Conservation (phyloP, 2,888 invertebrate species). For the Panopea generosa region DNA sequence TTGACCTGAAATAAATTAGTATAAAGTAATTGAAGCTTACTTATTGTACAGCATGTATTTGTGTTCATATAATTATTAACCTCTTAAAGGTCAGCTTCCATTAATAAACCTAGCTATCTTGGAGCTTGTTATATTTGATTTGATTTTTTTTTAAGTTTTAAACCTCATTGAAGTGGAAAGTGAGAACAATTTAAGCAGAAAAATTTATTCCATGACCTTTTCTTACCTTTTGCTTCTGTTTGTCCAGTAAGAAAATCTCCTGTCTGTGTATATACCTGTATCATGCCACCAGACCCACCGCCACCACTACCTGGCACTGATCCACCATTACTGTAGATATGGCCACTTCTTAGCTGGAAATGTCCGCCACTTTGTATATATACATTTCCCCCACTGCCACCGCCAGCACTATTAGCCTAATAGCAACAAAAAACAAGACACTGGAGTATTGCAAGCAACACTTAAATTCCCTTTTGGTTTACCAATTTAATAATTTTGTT, state of each 20-base stretch:
- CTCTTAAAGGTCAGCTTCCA: too few relatives aligned
- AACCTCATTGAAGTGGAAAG: too few relatives aligned
- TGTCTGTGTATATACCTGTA: constrained; percentile 57
- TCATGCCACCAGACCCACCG: constrained; percentile 75
- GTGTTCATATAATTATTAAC: too few relatives aligned
- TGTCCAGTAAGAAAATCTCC: constrained; percentile 67
- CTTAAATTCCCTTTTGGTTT: neutral
- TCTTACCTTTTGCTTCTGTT: constrained; percentile 68
- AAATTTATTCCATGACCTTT: too few relatives aligned
- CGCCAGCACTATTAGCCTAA: constrained; percentile 65
- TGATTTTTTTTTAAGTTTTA: too few relatives aligned
- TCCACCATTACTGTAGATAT: constrained; percentile 70
- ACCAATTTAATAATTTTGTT: too few relatives aligned
- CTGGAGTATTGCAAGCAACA: neutral
- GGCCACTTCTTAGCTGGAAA: constrained; percentile 59
- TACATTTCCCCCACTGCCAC: constrained; percentile 76
- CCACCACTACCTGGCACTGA: constrained; percentile 62
- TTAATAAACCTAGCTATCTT: too few relatives aligned
- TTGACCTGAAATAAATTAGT: too few relatives aligned
- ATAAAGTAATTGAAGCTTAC: too few relatives aligned
- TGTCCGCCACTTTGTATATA: constrained; percentile 37
- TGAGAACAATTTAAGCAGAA: too few relatives aligned
- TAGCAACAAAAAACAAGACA: neutral
- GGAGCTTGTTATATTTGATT: too few relatives aligned
- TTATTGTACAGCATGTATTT: too few relatives aligned